Evolutionary conservation across 2,797 vertebrate species (phyloP).

Genomic region (Artibeus lituratus): DNA sequence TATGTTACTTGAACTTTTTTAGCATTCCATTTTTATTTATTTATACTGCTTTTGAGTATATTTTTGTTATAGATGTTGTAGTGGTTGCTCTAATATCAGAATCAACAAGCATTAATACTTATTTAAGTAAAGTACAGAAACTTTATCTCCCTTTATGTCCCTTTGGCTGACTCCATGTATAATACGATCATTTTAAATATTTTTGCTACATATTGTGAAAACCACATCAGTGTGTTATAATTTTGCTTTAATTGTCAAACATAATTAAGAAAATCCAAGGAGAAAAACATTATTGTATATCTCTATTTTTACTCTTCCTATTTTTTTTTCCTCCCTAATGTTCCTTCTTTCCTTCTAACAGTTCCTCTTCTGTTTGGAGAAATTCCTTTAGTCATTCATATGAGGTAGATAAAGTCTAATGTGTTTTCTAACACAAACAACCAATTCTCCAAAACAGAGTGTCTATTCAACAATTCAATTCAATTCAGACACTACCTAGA

Average conservation of each 20-base stretch:
- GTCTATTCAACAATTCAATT: neutral
- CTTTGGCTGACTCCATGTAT: neutral
- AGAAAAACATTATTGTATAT: too few species aligned
- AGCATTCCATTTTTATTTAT: neutral
- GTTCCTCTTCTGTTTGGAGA: neutral
- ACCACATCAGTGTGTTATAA: too few species aligned
- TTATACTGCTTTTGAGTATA: neutral
- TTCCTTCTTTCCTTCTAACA: neutral
- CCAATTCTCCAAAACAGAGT: neutral
- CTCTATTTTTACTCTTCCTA: too few species aligned
- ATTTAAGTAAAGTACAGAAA: neutral
- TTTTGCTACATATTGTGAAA: too few species aligned
- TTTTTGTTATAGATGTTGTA: neutral
- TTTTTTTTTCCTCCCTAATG: neutral
- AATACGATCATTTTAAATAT: neutral
- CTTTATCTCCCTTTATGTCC: neutral
- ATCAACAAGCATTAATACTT: neutral
- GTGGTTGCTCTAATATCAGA: neutral
- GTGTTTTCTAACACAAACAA: neutral
- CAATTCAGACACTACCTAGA: neutral
- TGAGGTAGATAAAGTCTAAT: neutral
- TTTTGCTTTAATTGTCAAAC: too few species aligned
- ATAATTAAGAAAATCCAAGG: too few species aligned
- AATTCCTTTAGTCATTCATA: neutral
- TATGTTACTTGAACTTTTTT: neutral